Evolutionary conservation across 2,888 invertebrate species (phyloP), one percentile per base, ranked within the genome.

Genomic region (Lithophane socia): DNA sequence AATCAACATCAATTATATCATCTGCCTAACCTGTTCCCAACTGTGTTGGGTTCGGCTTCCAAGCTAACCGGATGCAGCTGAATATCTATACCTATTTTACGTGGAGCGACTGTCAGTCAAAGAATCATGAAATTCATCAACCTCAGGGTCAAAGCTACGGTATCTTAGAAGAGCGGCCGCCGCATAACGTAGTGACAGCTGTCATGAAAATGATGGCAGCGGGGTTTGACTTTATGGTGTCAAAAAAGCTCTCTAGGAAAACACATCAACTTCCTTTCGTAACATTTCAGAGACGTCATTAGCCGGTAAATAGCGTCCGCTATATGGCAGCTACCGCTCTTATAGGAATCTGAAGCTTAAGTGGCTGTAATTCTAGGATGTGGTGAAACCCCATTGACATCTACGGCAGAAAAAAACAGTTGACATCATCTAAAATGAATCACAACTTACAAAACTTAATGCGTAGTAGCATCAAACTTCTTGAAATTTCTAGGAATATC

Each of bases 351-450:
- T 3, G n/a, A 42, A 68, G 56, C 16, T n/a, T 56, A n/a, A n/a
- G 16, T 56, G n/a, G n/a, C 7, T 56, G 10, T 37, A n/a, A 68
- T 56, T n/a, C 56, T 68, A 10, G 16, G 37, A 56, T 68, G 16
- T 37, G 21, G 3, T 56, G 10, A 37, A 61, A 24, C 3, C 52
- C 10, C 18, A 67, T 56, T 66, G 16, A 29, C 29, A 60, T 37
- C n/a, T 37, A 24, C 47, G 24, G n/a, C 13, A 65, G 79, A 71
- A 54, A 21, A 29, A 52, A 47, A 52, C 52, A 56, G 60, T 29
- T 75, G 56, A 70, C 13, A 70, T 70, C 66, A 63, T 82, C 61
- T 61, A 54, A 68, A 70, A 52, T 58, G 16, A 75, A 75, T 67
- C 58, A 42, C 29, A 64, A 66, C 44, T 68, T 21, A 29, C 12